Evolutionary conservation across 2,797 vertebrate species (phyloP).

Genomic region (Propithecus perrieri): DNA sequence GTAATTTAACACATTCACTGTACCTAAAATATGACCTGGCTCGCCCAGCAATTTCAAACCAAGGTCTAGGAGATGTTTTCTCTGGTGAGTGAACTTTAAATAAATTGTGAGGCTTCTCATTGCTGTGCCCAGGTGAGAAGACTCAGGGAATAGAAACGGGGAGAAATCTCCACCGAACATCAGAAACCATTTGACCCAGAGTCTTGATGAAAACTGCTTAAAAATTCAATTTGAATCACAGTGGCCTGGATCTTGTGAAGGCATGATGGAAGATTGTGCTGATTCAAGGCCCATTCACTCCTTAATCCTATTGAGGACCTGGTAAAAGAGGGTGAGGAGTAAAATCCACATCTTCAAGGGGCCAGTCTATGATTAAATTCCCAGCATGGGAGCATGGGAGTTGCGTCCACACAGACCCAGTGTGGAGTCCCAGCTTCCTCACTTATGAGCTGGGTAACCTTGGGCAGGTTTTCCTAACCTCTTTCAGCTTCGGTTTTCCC

Average conservation of each 20-base stretch:
- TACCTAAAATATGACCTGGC: slow-evolving; percentile 48
- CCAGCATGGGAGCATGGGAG: not conserved
- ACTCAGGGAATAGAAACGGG: slow-evolving; percentile 9
- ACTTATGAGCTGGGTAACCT: not conserved
- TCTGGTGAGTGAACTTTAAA: slow-evolving; percentile 55
- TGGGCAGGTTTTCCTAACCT: not conserved
- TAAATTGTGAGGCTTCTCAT: slow-evolving; percentile 53
- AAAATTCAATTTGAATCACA: slow-evolving; percentile 61
- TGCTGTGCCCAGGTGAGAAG: slow-evolving; percentile 41
- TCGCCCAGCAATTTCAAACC: slow-evolving; percentile 61
- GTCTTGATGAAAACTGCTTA: slow-evolving; percentile 53
- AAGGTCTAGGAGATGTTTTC: slow-evolving; percentile 55
- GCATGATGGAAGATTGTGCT: slow-evolving; percentile 17
- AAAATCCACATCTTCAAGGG: not conserved
- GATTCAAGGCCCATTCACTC: slow-evolving; percentile 31
- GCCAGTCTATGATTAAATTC: not conserved
- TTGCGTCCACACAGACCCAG: not conserved
- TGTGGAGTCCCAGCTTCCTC: not conserved
- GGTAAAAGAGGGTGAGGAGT: not conserved
- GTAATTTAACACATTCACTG: slow-evolving; percentile 61
- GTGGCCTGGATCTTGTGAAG: not conserved
- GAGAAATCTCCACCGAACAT: slow-evolving; percentile 5
- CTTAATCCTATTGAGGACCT: slow-evolving; percentile 57
- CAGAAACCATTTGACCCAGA: slow-evolving; percentile 13
- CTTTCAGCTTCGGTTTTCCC: not conserved